Base-by-base conservation (phyloP, 1,140 invertebrate genomes). In the Anoplophora glabripennis region DNA sequence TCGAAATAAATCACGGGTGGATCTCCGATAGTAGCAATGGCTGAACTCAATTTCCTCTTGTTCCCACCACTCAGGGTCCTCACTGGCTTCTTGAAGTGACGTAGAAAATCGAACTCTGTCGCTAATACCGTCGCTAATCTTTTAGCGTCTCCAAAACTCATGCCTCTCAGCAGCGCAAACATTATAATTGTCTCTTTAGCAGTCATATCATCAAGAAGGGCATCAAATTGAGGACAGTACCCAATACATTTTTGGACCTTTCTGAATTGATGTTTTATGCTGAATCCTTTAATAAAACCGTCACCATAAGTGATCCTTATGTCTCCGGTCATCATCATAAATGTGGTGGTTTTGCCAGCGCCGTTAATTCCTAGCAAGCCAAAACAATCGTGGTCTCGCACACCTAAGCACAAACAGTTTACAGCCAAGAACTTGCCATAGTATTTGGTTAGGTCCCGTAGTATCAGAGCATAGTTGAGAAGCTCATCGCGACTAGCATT, bases 41-140 rank as follows among this genome's bases (percentile, higher is more conserved):
- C 94, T 40, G 94, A 93, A 64, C 92, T 96, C 17, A 99, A 77
- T 75, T 98, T 97, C 40, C 96, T 82, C 73, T 96, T 97, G 66
- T 97, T 99, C 0, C 96, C 96, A 9, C 93, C 93, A 72, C 92
- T 96, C 69, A 88, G 90, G 75, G 77, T 81, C 61, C 75, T 76
- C 17, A 85, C 80, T 72, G 78, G 63, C 57, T 83, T 83, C 53
- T 83, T 75, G 3, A 83, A 63, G 70, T 83, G 80, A 46, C 78
- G 75, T 10, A 66, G 60, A 65, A 81, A 82, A 38, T 80, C 79
- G n/a, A 83, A 75, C 7, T 77, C 72, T 11, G 53, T 71, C 4
- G 78, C 75, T 42, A 80, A 53, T 12, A 76, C 69, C 61, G 74
- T 64, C 21, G 74, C 74, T 4, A 77, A 42, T n/a, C n/a, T n/a